phyloP scores from a whole-genome alignment of 53 echinoderm and acorn worm species.

The Crossaster papposus region DNA sequence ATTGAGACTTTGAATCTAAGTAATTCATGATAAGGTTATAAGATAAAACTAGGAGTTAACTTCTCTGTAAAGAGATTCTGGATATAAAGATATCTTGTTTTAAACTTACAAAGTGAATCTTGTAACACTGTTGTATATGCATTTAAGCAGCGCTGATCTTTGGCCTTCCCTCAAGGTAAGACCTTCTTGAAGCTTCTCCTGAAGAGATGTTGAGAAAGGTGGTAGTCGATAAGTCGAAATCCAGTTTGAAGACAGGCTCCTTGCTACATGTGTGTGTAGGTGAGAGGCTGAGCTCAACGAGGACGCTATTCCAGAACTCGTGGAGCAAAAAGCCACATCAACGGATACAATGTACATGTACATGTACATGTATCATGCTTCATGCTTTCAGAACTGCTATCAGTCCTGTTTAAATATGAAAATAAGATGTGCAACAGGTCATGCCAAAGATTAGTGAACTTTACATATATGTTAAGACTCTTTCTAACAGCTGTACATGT shows the following conservation, averaged over 20 bases:
- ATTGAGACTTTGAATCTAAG: background rate
- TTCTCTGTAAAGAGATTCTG: background rate
- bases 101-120: slow-evolving; percentile 57
- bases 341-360: no score
- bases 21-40: no score
- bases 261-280: background rate
- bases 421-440: no score
- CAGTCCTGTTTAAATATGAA: no score
- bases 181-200: slow-evolving; percentile 43
- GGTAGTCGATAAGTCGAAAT: slow-evolving; percentile 25
- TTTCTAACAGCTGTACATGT: no score
- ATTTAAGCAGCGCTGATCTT: slow-evolving; percentile 56
- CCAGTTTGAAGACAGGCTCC: slow-evolving; percentile 40
- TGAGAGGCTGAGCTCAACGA: background rate
- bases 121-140: slow-evolving; percentile 61
- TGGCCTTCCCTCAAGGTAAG: slow-evolving; percentile 49
- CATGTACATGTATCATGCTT: no score
- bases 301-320: slow-evolving; percentile 1
- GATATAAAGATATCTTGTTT: background rate
- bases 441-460: no score
- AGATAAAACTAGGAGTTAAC: no score
- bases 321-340: slow-evolving; percentile 31
- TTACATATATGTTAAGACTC: no score
- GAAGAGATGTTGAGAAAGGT: slow-evolving; percentile 50
- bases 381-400: background rate